phyloP scores from a whole-genome alignment of 2,888 invertebrate species.

The Sinelater perroti region DNA sequence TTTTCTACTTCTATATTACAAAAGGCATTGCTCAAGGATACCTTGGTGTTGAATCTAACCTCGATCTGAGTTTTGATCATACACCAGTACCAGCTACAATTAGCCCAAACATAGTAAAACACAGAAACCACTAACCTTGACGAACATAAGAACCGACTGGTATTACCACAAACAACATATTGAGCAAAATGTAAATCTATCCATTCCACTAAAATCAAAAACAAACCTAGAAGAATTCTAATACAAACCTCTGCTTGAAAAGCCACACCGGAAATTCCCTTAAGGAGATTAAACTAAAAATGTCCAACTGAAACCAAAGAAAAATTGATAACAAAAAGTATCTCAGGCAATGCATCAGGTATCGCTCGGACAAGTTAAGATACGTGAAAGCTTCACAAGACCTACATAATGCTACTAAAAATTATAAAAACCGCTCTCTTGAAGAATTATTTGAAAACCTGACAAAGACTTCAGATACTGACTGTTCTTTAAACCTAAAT shows the following conservation, averaged over 20 bases:
- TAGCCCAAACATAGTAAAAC: too few species aligned
- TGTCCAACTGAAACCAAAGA: neutral
- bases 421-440: too few species aligned
- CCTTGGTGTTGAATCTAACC: conserved; percentile 5
- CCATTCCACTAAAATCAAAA: conserved; percentile 11
- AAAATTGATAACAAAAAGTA: neutral
- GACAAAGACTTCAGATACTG: too few species aligned
- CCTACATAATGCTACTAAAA: too few species aligned
- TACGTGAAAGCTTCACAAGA: too few species aligned
- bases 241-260: conserved; percentile 8
- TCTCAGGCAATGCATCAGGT: too few species aligned
- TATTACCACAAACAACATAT: conserved; percentile 6
- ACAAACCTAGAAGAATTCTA: conserved; percentile 6
- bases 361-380: too few species aligned
- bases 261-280: too few species aligned
- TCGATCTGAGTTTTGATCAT: conserved; percentile 1
- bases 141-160: conserved; percentile 11
- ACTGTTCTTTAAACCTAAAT: too few species aligned
- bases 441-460: too few species aligned
- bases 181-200: conserved; percentile 1
- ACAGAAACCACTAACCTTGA: conserved; percentile 9
- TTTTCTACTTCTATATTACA: too few species aligned
- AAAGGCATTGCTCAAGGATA: too few species aligned
- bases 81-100: neutral
- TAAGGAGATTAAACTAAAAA: conserved; percentile 10